Base-by-base conservation (phyloP, 1,140 invertebrate genomes). In the Cotesia vestalis region DNA sequence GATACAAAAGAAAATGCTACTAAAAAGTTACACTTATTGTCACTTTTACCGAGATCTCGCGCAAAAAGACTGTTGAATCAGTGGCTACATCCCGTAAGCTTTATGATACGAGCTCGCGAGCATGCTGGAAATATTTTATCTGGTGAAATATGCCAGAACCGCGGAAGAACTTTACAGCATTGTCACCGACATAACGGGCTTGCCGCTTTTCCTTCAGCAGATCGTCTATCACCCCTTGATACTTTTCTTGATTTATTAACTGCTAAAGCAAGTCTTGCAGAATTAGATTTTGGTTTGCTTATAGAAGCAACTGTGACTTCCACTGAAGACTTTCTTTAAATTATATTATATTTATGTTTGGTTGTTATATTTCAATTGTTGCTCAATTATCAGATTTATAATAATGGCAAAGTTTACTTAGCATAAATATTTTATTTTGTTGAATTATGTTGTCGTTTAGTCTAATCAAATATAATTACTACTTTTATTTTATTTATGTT, bases 161-260 rank as follows among this genome's bases (percentile, higher is more conserved):
- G 86, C n/a, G 83, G 78, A 20, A 83, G 82, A 71, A 80, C 79
- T 8, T 74, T 79, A 3, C 85, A 86, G 52, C 80, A 85, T 40
- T 82, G 79, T 55, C 84, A 84, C 76, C 79, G 79, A 66, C 79
- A 87, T 60, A 86, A 84, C 67, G 84, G 85, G 71, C 84, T 92
- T 76, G 89, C 91, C 60, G 91, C 91, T 6, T 90, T 93, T 78
- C 90, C 92, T 6, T 91, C 92, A 0, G 90, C 90, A 38, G 92
- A 94, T 81, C 88, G 92, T 66, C 81, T 94, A 1, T 93, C 93
- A 53, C 93, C 94, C 0, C 83, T 95, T 69, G 93, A 95, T 80
- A 94, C 94, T 12, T 95, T 96, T 80, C 84, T 96, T 57, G 93
- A 95, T 85, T 85, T 96, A 52, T 87, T 96, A 20, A 95, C 94